Percentiles rank a stretch among this genome's conserved stretches.
Evolutionary conservation across 53 echinoderm and acorn worm genomes (phyloP).

Genomic region (Crossaster papposus): DNA sequence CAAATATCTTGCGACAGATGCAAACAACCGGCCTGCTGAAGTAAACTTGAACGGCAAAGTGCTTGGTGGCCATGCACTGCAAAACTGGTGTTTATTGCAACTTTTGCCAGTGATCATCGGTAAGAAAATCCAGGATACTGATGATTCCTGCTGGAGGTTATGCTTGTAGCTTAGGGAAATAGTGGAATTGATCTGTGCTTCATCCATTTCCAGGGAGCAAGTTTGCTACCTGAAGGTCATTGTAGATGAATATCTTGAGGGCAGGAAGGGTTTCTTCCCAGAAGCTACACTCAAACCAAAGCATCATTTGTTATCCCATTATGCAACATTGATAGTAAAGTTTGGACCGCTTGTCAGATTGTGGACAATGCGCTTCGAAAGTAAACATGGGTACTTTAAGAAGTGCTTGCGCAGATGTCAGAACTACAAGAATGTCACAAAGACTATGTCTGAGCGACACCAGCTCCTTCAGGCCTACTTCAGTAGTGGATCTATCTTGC

Average conservation of each 20-base stretch:
- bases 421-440: conserved; percentile 54
- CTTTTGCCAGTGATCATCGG: conserved; percentile 51
- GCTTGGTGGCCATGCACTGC: conserved; percentile 72
- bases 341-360: conserved; percentile 74
- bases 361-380: conserved; percentile 76
- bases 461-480: conserved; percentile 49
- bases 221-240: conserved; percentile 27
- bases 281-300: conserved; percentile 55
- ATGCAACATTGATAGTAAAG: conserved; percentile 53
- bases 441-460: conserved; percentile 30
- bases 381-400: conserved; percentile 71
- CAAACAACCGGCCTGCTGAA: conserved; percentile 52
- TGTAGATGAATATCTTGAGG: conserved; percentile 57
- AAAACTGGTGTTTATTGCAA: conserved; percentile 67
- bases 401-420: conserved; percentile 33
- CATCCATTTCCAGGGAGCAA: conserved; percentile 40
- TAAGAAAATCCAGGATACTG: conserved; percentile 43
- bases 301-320: conserved; percentile 69
- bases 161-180: conserved; percentile 49
- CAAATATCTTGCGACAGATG: conserved; percentile 51
- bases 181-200: conserved; percentile 51
- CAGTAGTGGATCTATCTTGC: conserved; percentile 1
- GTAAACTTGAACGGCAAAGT: conserved; percentile 49
- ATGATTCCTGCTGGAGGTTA: conserved; percentile 49
- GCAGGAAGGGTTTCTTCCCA: conserved; percentile 31